Percentiles rank a stretch among this genome's conserved stretches.
Evolutionary conservation across 2,888 invertebrate species (phyloP).

Genomic region (Pheosia gnoma): DNA sequence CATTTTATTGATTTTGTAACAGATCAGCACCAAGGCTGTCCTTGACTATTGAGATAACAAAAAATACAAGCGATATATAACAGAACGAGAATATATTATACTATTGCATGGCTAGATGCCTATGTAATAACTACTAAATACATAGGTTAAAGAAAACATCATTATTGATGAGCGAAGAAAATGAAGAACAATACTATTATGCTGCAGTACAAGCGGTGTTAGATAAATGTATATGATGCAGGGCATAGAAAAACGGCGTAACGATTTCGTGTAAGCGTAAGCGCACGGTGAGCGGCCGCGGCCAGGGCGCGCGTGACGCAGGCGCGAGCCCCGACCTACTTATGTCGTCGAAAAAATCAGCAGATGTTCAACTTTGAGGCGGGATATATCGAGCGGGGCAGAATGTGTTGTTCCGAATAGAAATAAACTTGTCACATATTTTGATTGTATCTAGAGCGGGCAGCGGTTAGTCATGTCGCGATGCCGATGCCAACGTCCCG

Average conservation of each 20-base stretch:
- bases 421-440: conserved; percentile 84
- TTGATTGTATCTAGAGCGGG: conserved; percentile 84
- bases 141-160: too few relatives aligned
- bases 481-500: conserved; percentile 81
- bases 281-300: conserved; percentile 54
- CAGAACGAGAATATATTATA: neutral
- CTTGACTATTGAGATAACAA: neutral
- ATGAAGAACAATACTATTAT: neutral
- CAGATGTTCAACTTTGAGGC: conserved; percentile 79
- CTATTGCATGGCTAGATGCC: neutral
- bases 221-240: conserved; percentile 32
- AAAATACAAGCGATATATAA: neutral
- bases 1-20: neutral
- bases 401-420: conserved; percentile 82
- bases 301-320: conserved; percentile 73
- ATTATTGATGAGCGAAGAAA: too few relatives aligned
- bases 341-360: conserved; percentile 81
- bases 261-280: conserved; percentile 77
- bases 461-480: conserved; percentile 80
- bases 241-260: conserved; percentile 59
- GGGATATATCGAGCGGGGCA: conserved; percentile 77
- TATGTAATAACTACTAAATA: too few relatives aligned
- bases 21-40: neutral
- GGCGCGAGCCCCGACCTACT: conserved; percentile 81
- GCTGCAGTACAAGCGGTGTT: neutral